Conservation (phyloP, 2,113 vertebrate species). For the Galeopterus variegatus region DNA sequence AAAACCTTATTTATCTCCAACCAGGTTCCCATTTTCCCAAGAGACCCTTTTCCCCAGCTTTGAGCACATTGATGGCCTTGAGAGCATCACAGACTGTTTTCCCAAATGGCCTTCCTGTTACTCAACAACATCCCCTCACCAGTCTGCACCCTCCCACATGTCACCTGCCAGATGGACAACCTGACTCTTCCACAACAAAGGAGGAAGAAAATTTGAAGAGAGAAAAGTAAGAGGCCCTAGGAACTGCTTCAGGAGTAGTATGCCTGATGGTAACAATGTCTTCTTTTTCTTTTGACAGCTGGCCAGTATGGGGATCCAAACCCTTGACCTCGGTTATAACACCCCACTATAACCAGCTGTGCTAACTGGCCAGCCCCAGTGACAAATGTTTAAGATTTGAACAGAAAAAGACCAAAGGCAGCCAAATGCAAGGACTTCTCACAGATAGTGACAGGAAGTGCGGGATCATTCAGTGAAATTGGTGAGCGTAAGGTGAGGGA, state of each 20-base stretch:
- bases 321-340: too few relatives aligned
- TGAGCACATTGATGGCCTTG: not conserved
- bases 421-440: not conserved
- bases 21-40: not conserved
- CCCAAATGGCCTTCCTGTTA: not conserved
- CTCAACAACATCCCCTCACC: not conserved
- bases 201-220: not conserved
- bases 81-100: not conserved
- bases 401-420: not conserved
- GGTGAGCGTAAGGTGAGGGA: not conserved
- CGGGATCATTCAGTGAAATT: not conserved
- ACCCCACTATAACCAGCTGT: too few relatives aligned
- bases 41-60: not conserved
- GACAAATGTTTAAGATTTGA: not conserved
- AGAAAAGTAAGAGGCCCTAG: not conserved
- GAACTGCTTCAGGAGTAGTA: not conserved
- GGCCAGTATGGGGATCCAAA: too few relatives aligned
- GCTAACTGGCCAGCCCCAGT: too few relatives aligned
- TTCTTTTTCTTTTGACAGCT: too few relatives aligned
- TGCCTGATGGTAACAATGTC: not conserved
- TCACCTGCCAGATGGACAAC: not conserved
- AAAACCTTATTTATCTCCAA: conserved; percentile 17
- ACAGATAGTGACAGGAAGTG: not conserved
- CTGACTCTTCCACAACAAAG: not conserved
- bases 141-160: not conserved